Evolutionary conservation across 2,113 vertebrate genomes (phyloP).

Genomic region (Phalacrocorax pelagicus): DNA sequence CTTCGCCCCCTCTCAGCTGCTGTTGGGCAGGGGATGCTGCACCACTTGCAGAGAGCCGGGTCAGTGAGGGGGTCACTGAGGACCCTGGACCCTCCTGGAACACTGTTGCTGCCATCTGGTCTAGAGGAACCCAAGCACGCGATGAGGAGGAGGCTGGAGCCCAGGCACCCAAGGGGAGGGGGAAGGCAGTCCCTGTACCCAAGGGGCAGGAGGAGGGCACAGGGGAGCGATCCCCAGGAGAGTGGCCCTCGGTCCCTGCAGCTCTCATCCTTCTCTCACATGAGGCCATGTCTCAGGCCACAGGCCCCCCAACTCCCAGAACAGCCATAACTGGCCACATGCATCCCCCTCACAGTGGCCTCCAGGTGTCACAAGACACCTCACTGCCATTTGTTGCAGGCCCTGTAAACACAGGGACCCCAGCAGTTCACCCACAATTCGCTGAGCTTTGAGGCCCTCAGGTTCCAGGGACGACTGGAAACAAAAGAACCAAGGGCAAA

Average conservation of each 20-base stretch:
- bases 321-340: too few relatives aligned
- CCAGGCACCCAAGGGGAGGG: too few relatives aligned
- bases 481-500: too few relatives aligned
- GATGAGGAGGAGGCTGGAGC: not conserved
- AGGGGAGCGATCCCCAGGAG: too few relatives aligned
- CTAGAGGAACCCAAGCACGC: not conserved
- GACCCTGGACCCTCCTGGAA: not conserved
- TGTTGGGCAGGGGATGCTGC: fast-evolving
- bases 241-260: too few relatives aligned
- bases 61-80: not conserved
- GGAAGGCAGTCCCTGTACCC: too few relatives aligned
- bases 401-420: not conserved
- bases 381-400: not conserved
- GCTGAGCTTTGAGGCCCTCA: not conserved
- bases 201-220: too few relatives aligned
- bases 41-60: not conserved
- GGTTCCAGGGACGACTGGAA: too few relatives aligned
- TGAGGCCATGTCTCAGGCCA: too few relatives aligned
- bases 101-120: fast-evolving
- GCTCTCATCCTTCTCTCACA: too few relatives aligned
- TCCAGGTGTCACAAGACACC: not conserved
- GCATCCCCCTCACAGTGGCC: not conserved
- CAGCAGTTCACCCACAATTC: too few relatives aligned
- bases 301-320: not conserved
- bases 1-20: not conserved